Evolutionary conservation across 2,113 vertebrate species (phyloP).

Genomic region (Lepus americanus): DNA sequence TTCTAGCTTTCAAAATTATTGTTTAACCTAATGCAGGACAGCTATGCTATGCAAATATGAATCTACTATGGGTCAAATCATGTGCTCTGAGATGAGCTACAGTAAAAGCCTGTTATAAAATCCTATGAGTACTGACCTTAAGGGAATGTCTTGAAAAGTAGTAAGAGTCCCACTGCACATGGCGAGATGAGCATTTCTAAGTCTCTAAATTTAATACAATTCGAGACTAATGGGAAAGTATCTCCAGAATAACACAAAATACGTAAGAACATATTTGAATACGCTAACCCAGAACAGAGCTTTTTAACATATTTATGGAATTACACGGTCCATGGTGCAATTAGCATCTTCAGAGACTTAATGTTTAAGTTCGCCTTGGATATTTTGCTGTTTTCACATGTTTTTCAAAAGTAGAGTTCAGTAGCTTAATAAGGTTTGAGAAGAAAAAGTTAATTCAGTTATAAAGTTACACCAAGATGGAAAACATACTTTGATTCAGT

Average conservation of each 20-base stretch:
- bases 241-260: constrained; percentile 39
- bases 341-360: not conserved
- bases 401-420: constrained; percentile 64
- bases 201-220: constrained; percentile 40
- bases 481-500: constrained; percentile 73
- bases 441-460: constrained; percentile 64
- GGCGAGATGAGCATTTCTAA: not conserved
- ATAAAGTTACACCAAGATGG: constrained; percentile 59
- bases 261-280: not conserved
- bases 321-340: not conserved
- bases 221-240: not conserved
- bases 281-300: not conserved
- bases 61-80: not conserved
- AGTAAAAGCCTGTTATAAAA: not conserved
- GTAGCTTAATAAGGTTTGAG: constrained; percentile 41
- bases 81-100: not conserved
- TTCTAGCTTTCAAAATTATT: constrained; percentile 27
- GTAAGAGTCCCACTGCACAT: not conserved
- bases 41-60: not conserved
- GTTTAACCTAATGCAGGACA: not conserved
- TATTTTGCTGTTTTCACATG: constrained; percentile 46
- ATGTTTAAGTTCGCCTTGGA: constrained; percentile 42
- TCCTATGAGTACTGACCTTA: not conserved
- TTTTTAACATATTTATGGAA: constrained; percentile 32
- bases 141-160: not conserved